A percentile compares a stretch with the other conserved stretches of the same genome.
phyloP scores from a whole-genome alignment of 2,113 vertebrate genomes.

The Raja brachyura region DNA sequence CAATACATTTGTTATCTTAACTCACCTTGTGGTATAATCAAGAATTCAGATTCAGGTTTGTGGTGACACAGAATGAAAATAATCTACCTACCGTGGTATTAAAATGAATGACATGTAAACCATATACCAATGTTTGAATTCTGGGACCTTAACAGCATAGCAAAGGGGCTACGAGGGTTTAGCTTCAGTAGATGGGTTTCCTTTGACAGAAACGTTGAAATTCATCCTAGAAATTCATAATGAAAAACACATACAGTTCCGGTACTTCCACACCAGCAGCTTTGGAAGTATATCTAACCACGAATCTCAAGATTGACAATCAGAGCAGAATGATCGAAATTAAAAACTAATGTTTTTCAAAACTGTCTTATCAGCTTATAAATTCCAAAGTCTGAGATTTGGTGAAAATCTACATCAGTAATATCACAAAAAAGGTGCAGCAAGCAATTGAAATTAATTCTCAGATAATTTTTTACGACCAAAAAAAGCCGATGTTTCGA shows the following conservation, averaged over 20 bases:
- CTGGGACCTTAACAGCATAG: background rate
- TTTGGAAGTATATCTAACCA: background rate
- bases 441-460: background rate
- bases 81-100: background rate
- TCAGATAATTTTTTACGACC: background rate
- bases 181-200: background rate
- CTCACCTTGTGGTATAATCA: background rate
- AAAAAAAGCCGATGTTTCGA: no score
- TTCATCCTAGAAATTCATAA: background rate
- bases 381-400: background rate
- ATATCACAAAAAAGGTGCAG: background rate
- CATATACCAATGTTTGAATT: background rate
- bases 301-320: background rate
- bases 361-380: background rate
- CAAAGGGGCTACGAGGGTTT: no score
- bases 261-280: background rate
- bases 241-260: background rate
- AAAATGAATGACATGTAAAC: background rate
- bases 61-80: background rate
- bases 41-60: background rate
- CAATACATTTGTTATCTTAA: slow-evolving; percentile 11
- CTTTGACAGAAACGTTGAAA: background rate
- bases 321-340: background rate
- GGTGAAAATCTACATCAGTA: background rate
- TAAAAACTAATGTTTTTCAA: background rate